Conservation (phyloP, 2,797 vertebrate genomes). For the Melanogrammus aeglefinus region DNA sequence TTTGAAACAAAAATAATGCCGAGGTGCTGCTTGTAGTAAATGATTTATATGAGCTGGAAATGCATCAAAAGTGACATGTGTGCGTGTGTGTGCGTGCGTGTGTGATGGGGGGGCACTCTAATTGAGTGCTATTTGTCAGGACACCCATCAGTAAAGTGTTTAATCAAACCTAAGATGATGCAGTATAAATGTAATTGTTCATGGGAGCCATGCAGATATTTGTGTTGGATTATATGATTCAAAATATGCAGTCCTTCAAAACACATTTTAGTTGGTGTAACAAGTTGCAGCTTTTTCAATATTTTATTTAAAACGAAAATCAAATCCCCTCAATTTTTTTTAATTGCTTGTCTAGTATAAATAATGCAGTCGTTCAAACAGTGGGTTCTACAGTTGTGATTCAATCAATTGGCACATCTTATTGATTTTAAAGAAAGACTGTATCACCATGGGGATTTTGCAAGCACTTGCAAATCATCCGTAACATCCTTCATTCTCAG, state of each 20-base stretch:
- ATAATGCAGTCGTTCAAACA: conserved; percentile 26
- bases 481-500: conserved; percentile 20
- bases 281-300: background rate
- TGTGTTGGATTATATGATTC: background rate
- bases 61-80: background rate
- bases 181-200: background rate
- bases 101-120: no score
- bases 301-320: background rate
- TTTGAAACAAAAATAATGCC: background rate
- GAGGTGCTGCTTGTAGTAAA: background rate
- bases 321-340: background rate
- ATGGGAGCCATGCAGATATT: background rate
- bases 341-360: conserved; percentile 16
- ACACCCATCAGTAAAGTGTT: background rate
- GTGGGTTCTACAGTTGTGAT: conserved; percentile 32
- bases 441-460: conserved; percentile 44
- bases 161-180: background rate
- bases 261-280: background rate
- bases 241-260: no score
- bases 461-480: conserved; percentile 19
- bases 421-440: conserved; percentile 29
- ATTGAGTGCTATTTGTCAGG: no score
- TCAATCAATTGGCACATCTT: conserved; percentile 42
- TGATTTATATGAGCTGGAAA: background rate
- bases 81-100: no score